Conservation (phyloP, 2,888 invertebrate species). For the Agrochola macilenta region DNA sequence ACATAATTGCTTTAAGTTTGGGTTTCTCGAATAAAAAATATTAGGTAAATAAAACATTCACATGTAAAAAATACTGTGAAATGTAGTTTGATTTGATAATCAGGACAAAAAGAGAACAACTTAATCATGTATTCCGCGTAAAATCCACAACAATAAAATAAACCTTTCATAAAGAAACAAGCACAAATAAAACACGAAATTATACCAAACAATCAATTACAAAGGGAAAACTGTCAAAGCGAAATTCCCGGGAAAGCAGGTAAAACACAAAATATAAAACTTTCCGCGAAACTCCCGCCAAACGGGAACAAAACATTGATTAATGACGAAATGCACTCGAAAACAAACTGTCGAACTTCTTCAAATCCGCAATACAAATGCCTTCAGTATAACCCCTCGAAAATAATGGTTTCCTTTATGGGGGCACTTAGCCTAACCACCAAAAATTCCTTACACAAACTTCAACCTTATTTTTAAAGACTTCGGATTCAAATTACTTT, state of each 20-base stretch:
- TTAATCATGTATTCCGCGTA: background rate
- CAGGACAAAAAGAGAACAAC: background rate
- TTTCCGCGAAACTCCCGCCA: conserved; percentile 71
- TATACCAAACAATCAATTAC: conserved; percentile 87
- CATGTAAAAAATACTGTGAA: too few species aligned
- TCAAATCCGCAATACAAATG: conserved; percentile 90
- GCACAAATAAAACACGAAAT: conserved; percentile 56
- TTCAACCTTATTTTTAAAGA: conserved; percentile 20
- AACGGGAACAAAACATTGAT: conserved; percentile 89
- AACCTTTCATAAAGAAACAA: conserved; percentile 62
- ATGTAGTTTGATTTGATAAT: background rate
- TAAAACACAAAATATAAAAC: conserved; percentile 85
- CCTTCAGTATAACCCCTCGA: conserved; percentile 87
- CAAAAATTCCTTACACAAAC: conserved; percentile 47
- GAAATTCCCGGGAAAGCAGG: conserved; percentile 83
- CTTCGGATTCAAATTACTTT: conserved; percentile 60
- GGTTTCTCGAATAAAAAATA: too few species aligned
- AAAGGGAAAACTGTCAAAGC: conserved; percentile 84
- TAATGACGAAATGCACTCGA: conserved; percentile 90
- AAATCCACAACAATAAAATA: conserved; percentile 37
- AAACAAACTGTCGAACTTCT: conserved; percentile 91
- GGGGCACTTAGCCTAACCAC: conserved; percentile 71
- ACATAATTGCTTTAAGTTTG: too few species aligned
- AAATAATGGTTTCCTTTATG: conserved; percentile 90
- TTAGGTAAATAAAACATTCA: too few species aligned